Evolutionary conservation across 2,888 invertebrate species (phyloP).

Genomic region (Chesias legatella): DNA sequence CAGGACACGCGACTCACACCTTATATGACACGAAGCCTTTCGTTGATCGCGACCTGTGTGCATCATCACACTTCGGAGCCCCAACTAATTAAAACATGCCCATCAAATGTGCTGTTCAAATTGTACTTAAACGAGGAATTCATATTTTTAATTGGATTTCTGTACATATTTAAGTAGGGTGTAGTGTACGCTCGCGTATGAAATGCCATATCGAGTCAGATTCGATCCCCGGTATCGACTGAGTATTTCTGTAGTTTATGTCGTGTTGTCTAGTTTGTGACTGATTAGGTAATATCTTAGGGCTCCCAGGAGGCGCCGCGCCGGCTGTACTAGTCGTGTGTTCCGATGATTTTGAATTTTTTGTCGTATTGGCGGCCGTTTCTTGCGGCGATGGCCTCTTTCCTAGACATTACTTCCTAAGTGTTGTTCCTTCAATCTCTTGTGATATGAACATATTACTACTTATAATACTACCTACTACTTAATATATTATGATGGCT

Average conservation of each 20-base stretch:
- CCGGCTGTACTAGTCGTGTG: not conserved
- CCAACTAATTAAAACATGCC: not conserved
- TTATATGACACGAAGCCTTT: slow-evolving; percentile 44
- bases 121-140: slow-evolving; percentile 1
- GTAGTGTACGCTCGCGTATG: not conserved
- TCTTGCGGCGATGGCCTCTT: not conserved
- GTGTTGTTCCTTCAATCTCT: slow-evolving; percentile 23
- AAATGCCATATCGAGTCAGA: slow-evolving; percentile 6
- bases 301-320: slow-evolving; percentile 1
- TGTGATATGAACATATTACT: slow-evolving; percentile 16
- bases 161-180: slow-evolving; percentile 1
- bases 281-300: slow-evolving; percentile 19
- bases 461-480: slow-evolving; percentile 1
- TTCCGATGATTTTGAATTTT: too few relatives aligned
- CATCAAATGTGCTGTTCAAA: not conserved
- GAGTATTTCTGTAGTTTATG: slow-evolving; percentile 12
- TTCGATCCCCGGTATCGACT: slow-evolving; percentile 11
- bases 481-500: slow-evolving; percentile 8
- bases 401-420: slow-evolving; percentile 16
- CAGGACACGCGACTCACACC: slow-evolving; percentile 37
- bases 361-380: too few relatives aligned
- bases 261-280: slow-evolving; percentile 10
- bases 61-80: too few relatives aligned
- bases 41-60: slow-evolving; percentile 21
- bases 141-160: not conserved